Evolutionary conservation across 2,113 vertebrate species (phyloP), one percentile per base, ranked within the genome.

Genomic region (Ariopsis seemanni): DNA sequence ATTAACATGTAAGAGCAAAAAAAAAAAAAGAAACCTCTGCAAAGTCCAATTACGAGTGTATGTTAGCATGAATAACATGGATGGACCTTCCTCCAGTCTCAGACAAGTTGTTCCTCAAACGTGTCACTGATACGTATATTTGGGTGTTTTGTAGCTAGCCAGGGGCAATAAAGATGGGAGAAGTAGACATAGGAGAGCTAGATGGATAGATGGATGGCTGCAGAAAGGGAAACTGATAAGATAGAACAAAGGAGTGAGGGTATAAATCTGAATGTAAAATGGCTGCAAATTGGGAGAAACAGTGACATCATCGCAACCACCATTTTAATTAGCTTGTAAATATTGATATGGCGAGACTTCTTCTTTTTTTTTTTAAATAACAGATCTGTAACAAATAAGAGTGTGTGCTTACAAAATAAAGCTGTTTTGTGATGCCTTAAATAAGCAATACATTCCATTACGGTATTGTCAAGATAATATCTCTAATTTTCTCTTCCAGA

Each of bases 381-480:
- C 0, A 20, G 34, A 25, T 85, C 20, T 85, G 34, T 52, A 72
- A 30, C 50, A 5, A 11, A 22, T 78, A 60, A n/a, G 4, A 53
- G 8, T 18, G 8, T 25, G 30, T 34, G 12, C 4, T n/a, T 50
- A 14, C 11, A 60, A 65, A 22, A 83, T 65, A 65, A 65, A 65
- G 15, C 50, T 58, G 52, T 10, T 74, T n/a, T 42, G 7, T 58
- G 20, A 7, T 12, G n/a, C 52, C 5, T 15, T 48, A 53, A 53
- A 83, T 63, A 22, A 83, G 42, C 11, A 63, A 18, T 83, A 67
- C 14, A 67, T 63, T 25, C 9, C 62, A 53, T 83, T 83, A 83
- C 0, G 77, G 6, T 30, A 4, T 30, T 30, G 50, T 27, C 22
- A n/a, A 67, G 62, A 69, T 30, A 17, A 69, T 55, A 69, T 65